Base-by-base conservation (phyloP, 1,140 invertebrate genomes). In the Elymnias hypermnestra region DNA sequence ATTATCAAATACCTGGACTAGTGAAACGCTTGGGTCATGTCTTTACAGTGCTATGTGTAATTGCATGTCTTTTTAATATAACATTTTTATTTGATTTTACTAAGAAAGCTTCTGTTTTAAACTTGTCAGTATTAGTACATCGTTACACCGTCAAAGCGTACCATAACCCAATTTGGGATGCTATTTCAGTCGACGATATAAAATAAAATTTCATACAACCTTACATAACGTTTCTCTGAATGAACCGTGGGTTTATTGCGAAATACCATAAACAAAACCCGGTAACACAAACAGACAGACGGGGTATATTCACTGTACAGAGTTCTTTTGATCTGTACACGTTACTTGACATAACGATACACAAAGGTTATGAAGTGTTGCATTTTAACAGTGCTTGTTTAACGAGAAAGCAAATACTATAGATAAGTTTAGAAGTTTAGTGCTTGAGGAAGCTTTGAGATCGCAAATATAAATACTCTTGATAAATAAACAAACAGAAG, bases 321-420 rank as follows among this genome's bases (percentile, higher is more conserved):
- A 10, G 18, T 29, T 43, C 51, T 53, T 53, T 54, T 54, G 52
- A 54, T 54, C 52, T 54, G 23, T 38, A 36, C 25, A 39, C 37
- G 26, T 29, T 22, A 26, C 39, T 33, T 48, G 52, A 54, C 52
- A 44, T 7, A 21, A 38, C 13, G 15, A 40, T 43, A 45, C 40
- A 44, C 40, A 54, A 47, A 41, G 38, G 44, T 37, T 46, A 47
- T 25, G 38, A 39, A 47, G 37, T 47, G 41, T 42, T 51, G 44
- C 19, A 14, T 31, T 50, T 50, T 40, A 29, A 36, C 35, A n/a
- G n/a, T 19, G 37, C 35, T 54, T 41, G 17, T 36, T 44, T 33
- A 48, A 48, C 17, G 44, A 22, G 39, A 54, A 41, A 48, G 44
- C 33, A 39, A 46, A 53, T 54, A 54, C 19, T 8, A 15, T 5